A percentile compares a stretch with the other conserved stretches of the same genome.
Evolutionary conservation across 2,113 vertebrate species (phyloP).

Genomic region (Entelurus aequoreus): DNA sequence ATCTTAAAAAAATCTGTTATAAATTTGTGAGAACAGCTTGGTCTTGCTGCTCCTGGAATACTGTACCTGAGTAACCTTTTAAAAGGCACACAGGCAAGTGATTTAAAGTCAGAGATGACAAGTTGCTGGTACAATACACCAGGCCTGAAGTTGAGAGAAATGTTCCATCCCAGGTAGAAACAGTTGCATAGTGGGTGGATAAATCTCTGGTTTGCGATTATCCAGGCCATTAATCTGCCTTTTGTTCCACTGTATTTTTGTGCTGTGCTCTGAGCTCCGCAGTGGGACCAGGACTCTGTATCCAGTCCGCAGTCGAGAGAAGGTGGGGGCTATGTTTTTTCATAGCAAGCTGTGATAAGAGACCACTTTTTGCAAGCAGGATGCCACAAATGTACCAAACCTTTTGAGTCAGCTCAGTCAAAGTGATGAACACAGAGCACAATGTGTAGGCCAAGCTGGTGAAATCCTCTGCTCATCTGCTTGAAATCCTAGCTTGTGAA

Average conservation of each 20-base stretch:
- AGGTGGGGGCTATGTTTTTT: slow-evolving; percentile 33
- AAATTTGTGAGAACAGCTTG: no score
- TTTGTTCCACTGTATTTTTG: slow-evolving; percentile 53
- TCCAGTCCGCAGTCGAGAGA: slow-evolving; percentile 24
- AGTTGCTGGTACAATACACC: slow-evolving; percentile 16
- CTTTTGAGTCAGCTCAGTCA: slow-evolving; percentile 26
- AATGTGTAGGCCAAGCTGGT: slow-evolving; percentile 35
- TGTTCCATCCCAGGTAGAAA: slow-evolving; percentile 27
- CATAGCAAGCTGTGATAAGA: slow-evolving; percentile 30
- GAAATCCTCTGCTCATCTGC: slow-evolving; percentile 56
- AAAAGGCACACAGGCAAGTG: slow-evolving; percentile 18
- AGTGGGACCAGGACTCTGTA: slow-evolving; percentile 38
- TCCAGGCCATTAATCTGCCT: slow-evolving; percentile 50
- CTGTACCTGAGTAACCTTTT: no score
- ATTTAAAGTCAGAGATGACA: background rate
- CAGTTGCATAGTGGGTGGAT: slow-evolving; percentile 25
- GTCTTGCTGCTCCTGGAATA: no score
- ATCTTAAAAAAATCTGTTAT: no score
- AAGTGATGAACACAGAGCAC: slow-evolving; percentile 25
- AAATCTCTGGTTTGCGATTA: slow-evolving; percentile 46
- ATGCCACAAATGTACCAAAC: slow-evolving; percentile 17
- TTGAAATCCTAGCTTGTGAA: no score
- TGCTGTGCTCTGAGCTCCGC: slow-evolving; percentile 31
- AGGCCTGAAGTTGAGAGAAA: slow-evolving; percentile 27
- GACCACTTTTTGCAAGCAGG: slow-evolving; percentile 33